phyloP scores from a whole-genome alignment of 2,888 invertebrate species.

The Antheraea assamensis region DNA sequence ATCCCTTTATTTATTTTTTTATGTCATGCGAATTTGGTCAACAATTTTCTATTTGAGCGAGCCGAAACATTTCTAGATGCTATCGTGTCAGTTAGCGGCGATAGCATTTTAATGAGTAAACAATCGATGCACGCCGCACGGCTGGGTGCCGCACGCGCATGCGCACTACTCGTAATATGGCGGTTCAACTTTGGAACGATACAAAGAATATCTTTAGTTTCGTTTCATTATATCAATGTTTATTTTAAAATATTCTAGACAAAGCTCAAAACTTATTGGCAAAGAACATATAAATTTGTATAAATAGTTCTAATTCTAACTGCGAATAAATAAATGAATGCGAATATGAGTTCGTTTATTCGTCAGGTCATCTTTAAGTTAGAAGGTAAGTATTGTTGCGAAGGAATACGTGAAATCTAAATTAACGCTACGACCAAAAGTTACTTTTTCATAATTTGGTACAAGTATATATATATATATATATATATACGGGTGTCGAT shows the following conservation, averaged over 20 bases:
- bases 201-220: conserved; percentile 8
- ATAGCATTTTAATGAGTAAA: conserved; percentile 82
- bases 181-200: conserved; percentile 4
- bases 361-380: too few relatives aligned
- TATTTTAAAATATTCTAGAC: neutral
- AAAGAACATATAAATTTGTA: too few relatives aligned
- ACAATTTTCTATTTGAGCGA: conserved; percentile 56
- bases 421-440: too few relatives aligned
- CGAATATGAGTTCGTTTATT: too few relatives aligned
- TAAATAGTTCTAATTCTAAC: too few relatives aligned
- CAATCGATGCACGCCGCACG: conserved; percentile 80
- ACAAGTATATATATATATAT: too few relatives aligned
- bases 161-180: conserved; percentile 23
- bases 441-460: too few relatives aligned
- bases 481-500: too few relatives aligned
- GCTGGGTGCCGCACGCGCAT: conserved; percentile 76
- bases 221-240: neutral
- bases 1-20: conserved; percentile 22
- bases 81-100: conserved; percentile 71
- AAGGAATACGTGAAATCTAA: too few relatives aligned
- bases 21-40: conserved; percentile 48
- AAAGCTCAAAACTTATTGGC: too few relatives aligned
- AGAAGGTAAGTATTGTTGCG: too few relatives aligned
- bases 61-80: conserved; percentile 75
- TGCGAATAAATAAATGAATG: too few relatives aligned